Conservation (phyloP, 1,140 invertebrate genomes). For the Drosophila pseudoananassae region DNA sequence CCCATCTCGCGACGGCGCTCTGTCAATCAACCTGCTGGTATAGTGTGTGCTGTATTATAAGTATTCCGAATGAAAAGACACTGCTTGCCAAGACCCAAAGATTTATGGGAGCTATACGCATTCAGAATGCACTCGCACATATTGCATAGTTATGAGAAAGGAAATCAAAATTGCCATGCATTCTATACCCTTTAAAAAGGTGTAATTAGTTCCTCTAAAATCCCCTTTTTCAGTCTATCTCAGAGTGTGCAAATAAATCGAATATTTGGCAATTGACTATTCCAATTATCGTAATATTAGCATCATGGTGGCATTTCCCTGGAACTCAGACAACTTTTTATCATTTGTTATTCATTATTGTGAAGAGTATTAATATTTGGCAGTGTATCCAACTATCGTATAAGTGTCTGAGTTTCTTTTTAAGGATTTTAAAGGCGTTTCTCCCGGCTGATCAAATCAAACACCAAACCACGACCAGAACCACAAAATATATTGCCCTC, state of each 20-base stretch:
- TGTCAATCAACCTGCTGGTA: constrained; percentile 63
- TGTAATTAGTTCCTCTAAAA: neutral
- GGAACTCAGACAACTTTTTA: neutral
- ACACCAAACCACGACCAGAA: constrained; percentile 24
- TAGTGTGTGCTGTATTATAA: neutral
- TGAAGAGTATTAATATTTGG: neutral
- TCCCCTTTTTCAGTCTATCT: neutral
- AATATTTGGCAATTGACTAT: too few species aligned
- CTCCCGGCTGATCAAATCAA: constrained; percentile 33
- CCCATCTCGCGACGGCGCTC: constrained; percentile 35
- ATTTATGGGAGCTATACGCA: constrained; percentile 62
- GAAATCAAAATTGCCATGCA: constrained; percentile 74
- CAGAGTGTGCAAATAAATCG: neutral
- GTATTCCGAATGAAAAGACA: constrained; percentile 23
- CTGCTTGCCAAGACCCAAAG: constrained; percentile 65
- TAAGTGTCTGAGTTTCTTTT: neutral
- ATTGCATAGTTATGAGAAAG: constrained; percentile 47
- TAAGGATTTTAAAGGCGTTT: constrained; percentile 15
- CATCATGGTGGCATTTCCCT: neutral
- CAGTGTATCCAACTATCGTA: constrained; percentile 4
- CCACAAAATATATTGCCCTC: constrained; percentile 55
- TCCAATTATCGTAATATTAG: neutral
- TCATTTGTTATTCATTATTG: neutral
- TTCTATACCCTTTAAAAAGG: constrained; percentile 8
- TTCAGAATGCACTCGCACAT: constrained; percentile 50